Conservation (phyloP, 2,797 vertebrate species). For the Ctenopoma multispine region DNA sequence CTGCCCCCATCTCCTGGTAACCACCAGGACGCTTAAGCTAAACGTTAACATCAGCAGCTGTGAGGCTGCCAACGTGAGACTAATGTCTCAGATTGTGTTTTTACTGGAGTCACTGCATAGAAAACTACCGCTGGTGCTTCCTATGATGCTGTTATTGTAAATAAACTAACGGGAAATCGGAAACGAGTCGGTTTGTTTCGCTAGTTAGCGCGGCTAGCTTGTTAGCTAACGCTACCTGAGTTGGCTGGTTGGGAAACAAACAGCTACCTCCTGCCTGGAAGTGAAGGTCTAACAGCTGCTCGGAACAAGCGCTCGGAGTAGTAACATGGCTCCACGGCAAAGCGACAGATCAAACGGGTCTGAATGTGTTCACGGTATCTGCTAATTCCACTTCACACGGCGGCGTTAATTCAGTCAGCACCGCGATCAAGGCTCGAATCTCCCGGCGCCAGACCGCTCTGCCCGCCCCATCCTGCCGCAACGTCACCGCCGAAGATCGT, state of each 20-base stretch:
- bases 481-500: slow-evolving; percentile 57
- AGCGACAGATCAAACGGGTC: rapidly evolving
- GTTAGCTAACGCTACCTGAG: background rate
- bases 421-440: slow-evolving; percentile 65
- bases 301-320: background rate
- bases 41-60: slow-evolving; percentile 1
- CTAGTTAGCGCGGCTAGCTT: background rate
- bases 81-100: rapidly evolving
- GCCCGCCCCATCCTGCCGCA: slow-evolving; percentile 56
- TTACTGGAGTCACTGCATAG: rapidly evolving
- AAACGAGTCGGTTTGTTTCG: background rate
- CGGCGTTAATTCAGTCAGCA: no score
- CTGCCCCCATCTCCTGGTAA: background rate
- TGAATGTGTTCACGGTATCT: rapidly evolving
- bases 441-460: slow-evolving; percentile 64
- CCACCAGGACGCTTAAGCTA: slow-evolving; percentile 20
- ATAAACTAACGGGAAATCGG: no score
- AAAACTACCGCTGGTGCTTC: rapidly evolving
- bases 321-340: slow-evolving; percentile 27
- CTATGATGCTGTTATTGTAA: rapidly evolving
- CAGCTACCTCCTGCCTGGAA: slow-evolving; percentile 42
- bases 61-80: rapidly evolving
- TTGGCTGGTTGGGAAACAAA: background rate
- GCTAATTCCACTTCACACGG: background rate
- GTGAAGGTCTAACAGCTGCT: slow-evolving; percentile 35